A percentile compares a stretch with the other conserved stretches of the same genome.
phyloP scores from a whole-genome alignment of 2,888 invertebrate species.

The Trypoxylon attenuatum region DNA sequence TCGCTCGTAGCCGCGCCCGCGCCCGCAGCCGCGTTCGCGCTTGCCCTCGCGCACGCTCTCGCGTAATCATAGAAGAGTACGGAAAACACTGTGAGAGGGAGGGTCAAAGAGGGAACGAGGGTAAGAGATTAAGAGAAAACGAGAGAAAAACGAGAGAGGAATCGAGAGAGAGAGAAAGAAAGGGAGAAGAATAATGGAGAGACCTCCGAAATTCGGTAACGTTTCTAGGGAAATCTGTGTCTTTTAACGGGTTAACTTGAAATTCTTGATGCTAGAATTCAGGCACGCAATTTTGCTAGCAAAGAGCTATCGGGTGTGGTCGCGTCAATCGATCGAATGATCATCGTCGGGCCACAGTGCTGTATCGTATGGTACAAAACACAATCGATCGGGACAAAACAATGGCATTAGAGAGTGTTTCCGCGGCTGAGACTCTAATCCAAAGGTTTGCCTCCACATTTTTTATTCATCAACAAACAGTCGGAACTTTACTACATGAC shows the following conservation, averaged over 20 bases:
- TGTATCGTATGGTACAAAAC: conserved; percentile 57
- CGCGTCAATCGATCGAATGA: conserved; percentile 63
- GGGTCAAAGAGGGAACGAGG: too few relatives aligned
- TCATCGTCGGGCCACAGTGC: conserved; percentile 63
- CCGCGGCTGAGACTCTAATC: conserved; percentile 73
- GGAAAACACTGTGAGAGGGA: too few relatives aligned
- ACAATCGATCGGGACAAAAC: conserved; percentile 64
- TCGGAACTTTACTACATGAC: conserved; percentile 38
- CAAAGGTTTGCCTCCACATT: conserved; percentile 73
- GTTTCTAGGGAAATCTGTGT: conserved; percentile 39
- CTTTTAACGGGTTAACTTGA: conserved; percentile 34
- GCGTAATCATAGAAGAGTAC: too few relatives aligned
- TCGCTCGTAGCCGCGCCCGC: too few relatives aligned
- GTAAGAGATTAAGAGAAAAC: too few relatives aligned
- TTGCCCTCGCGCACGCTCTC: too few relatives aligned
- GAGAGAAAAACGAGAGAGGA: too few relatives aligned
- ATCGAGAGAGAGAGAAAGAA: conserved; percentile 28
- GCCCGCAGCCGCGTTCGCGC: too few relatives aligned
- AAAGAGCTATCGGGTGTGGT: conserved; percentile 58
- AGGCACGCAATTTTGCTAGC: conserved; percentile 52
- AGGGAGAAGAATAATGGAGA: conserved; percentile 41
- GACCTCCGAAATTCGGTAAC: conserved; percentile 16
- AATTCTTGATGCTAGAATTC: conserved; percentile 60
- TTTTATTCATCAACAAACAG: conserved; percentile 60
- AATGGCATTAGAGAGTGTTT: conserved; percentile 74